Evolutionary conservation across 2,888 invertebrate genomes (phyloP), one percentile per base, ranked within the genome.

Genomic region (Troilus luridus): DNA sequence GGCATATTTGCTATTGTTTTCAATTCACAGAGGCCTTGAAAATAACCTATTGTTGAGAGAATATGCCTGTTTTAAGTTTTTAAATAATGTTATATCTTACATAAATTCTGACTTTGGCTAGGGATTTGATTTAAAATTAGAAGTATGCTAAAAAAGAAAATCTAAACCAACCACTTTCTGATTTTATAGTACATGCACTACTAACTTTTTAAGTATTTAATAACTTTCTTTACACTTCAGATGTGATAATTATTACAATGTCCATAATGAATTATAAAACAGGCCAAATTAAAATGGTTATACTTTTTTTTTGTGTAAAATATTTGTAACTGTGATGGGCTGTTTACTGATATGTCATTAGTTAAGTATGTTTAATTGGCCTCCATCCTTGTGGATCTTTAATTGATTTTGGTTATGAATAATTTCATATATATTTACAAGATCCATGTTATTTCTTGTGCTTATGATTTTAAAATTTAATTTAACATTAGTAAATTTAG

Each of bases 101-200:
- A 41, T 77, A 27, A 77, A 77, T 77, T 77, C 72, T 77, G 27
- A 27, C 72, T 77, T 77, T 77, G 72, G 72, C 72, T 77, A 77
- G 72, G 41, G 72, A 77, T 77, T 77, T 77, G 72, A 77, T 77
- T 77, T 77, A 77, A 77, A 77, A 77, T 77, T 77, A 77, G 72
- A 77, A 77, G 72, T 77, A 77, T 77, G 72, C 72, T 77, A 77
- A 77, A 77, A 77, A 77, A 77, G 72, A 77, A 77, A 77, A 77
- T 41, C 41, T 77, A 77, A 77, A 77, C 72, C 72, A 41, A 77
- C 72, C 41, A 77, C 72, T 41, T 77, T 77, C 72, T 77, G 72
- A 77, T 77, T 77, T 41, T 41, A 41, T 77, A 77, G 72, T 77
- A 77, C 72, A 77, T 77, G 41, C 41, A 77, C 27, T 77, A 77